phyloP scores from a whole-genome alignment of 2,888 invertebrate genomes.

The Mongoloraphidia duomilia region DNA sequence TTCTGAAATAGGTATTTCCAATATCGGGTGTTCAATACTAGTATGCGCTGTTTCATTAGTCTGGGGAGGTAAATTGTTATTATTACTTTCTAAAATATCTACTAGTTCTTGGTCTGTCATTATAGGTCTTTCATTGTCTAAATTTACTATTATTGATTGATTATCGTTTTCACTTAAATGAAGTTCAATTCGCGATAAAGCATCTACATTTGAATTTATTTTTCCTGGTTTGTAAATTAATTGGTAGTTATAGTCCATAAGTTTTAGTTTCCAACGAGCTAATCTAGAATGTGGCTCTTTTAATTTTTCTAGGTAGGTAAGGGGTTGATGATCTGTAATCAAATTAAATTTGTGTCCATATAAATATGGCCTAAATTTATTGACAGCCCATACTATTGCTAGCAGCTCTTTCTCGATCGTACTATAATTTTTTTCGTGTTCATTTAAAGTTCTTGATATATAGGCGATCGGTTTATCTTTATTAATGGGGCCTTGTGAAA shows the following conservation, averaged over 20 bases:
- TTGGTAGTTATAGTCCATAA: constrained; percentile 22
- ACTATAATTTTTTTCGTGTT: constrained; percentile 22
- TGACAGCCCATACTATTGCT: constrained; percentile 22
- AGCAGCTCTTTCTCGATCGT: constrained; percentile 25
- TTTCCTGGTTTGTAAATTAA: constrained; percentile 20
- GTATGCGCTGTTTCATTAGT: background rate
- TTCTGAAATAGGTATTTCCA: background rate
- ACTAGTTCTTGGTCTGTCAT: background rate
- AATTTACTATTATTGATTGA: background rate
- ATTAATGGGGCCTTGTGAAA: constrained; percentile 19
- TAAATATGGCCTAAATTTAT: constrained; percentile 25
- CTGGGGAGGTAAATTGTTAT: no score
- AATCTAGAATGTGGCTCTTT: constrained; percentile 20
- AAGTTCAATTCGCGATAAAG: constrained; percentile 14
- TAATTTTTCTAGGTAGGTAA: constrained; percentile 21
- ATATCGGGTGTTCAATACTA: background rate
- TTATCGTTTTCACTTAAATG: background rate
- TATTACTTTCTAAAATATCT: no score
- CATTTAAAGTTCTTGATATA: constrained; percentile 21
- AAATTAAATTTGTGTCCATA: constrained; percentile 23
- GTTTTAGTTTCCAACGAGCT: constrained; percentile 19
- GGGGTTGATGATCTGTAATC: constrained; percentile 23
- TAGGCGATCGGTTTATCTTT: constrained; percentile 24
- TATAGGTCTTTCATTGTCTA: background rate
- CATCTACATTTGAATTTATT: constrained; percentile 20